Evolutionary conservation across 2,113 vertebrate species (phyloP), one percentile per base, ranked within the genome.

Genomic region (Nettapus auritus): DNA sequence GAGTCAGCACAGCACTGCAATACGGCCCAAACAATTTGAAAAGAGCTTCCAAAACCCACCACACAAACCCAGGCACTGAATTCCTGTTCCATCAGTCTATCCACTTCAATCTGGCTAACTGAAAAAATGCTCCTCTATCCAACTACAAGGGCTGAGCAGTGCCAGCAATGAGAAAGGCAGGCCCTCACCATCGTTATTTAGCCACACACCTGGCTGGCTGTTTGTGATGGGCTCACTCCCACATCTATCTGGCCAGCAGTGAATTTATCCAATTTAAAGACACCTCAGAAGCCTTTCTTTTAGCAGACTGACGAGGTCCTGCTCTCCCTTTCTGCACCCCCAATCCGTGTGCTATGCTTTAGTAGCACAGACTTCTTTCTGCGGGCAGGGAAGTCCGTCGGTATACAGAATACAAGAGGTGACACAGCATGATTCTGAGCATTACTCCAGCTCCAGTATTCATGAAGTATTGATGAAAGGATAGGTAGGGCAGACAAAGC

Each of bases 1-100:
- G 90, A 96, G 80, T 96, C 94, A 95, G 94, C 92, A 94, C 29
- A 88, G 86, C 83, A 68, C 77, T 69, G 69, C 91, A 89, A 89
- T 82, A 84, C 19, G 38, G 62, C 77, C 86, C 68, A 79, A 94
- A 92, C 13, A 68, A 68, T 48, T 40, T 71, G 50, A 88, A 91
- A 91, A 91, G 46, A 20, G 44, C 66, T 91, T 84, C 81, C 87
- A 71, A 94, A 91, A 94, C 48, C 60, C 75, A 89, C 42, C 67
- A 68, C 22, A 34, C 25, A 82, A 86, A 60, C 13, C 38, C 60
- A 75, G 7, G 66, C 11, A 3, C 67, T 21, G 36, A 63, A 4
- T 11, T 84, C 22, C 53, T 52, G 9, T 42, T 83, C 73, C 52
- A 40, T 59, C 80, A 86, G 56, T 48, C 84, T 70, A 48, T 18